Conservation (phyloP, 2,888 invertebrate species). For the Pheosia tremula region DNA sequence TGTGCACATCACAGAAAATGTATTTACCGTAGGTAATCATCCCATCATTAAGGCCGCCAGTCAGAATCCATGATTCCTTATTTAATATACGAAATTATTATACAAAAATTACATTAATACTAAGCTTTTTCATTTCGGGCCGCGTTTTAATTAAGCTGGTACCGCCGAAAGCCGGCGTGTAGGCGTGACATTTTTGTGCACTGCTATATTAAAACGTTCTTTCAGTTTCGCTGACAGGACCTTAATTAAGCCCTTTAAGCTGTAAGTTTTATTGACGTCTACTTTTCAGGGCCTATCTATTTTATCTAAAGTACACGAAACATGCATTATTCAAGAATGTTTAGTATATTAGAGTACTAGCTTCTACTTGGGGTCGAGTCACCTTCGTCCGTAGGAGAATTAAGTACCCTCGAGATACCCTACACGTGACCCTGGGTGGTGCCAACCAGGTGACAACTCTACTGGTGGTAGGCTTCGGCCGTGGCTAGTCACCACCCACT, state of each 20-base stretch:
- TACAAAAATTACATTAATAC: slow-evolving; percentile 25
- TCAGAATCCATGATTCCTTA: not conserved
- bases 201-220: slow-evolving; percentile 37
- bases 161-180: slow-evolving; percentile 18
- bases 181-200: slow-evolving; percentile 24
- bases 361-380: too few species aligned
- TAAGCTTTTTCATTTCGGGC: slow-evolving; percentile 26
- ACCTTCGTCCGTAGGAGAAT: too few species aligned
- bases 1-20: not conserved
- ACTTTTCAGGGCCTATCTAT: too few species aligned
- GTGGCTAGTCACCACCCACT: too few species aligned
- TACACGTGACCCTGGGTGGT: too few species aligned
- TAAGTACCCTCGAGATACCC: too few species aligned
- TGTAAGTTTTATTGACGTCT: too few species aligned
- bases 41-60: not conserved
- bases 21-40: not conserved
- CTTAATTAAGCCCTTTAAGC: slow-evolving; percentile 18
- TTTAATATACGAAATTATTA: not conserved
- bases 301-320: too few species aligned
- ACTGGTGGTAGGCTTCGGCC: too few species aligned
- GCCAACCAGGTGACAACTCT: too few species aligned
- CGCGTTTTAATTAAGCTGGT: slow-evolving; percentile 36
- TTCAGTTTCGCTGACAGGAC: slow-evolving; percentile 23
- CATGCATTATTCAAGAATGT: too few species aligned
- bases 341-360: too few species aligned